Evolutionary conservation across 1,140 invertebrate species (phyloP), one percentile per base, ranked within the genome.

Genomic region (Leptestheria dahalacensis): DNA sequence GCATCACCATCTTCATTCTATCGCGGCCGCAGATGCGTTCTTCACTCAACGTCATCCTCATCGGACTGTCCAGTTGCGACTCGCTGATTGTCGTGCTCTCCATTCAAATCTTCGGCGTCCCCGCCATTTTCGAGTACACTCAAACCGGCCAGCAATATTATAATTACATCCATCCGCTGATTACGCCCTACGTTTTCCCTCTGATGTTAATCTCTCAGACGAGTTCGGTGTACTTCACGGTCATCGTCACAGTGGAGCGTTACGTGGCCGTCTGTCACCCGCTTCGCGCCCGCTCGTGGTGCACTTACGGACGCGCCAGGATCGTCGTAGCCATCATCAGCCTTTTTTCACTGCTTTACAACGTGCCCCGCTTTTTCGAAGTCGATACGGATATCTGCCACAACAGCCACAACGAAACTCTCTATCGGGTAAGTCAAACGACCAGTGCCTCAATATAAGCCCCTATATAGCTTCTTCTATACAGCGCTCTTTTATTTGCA

Each of bases 191-290:
- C 61, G 78, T 91, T 3, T 97, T 89, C 70, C 91, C 92, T 0
- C 70, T 95, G 12, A 89, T 86, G 1, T 79, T 89, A 66, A 86
- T 86, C 4, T 86, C 89, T 15, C 92, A 79, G 64, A 68, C 67
- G 1, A 63, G 63, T 57, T 61, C 64, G n/a, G 89, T 95, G 49
- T 98, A 96, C 75, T 78, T 96, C 63, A 97, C 94, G 0, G 80
- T 97, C 50, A 90, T 89, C 1, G 94, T 97, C 46, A 97, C 94
- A 0, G 78, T 96, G 64, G 94, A 98, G 72, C 78, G 94, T 50
- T 97, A 92, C 74, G 87, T 97, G 47, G 94, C 93, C 1, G 94
- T 98, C 0, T 97, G 93, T 69, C 89, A 95, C 72, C 93, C 92
- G 0, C 74, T 97, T 9, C 79, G 81, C 61, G 91, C 91, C 0